Conservation (phyloP, 2,888 invertebrate species). For the Trisateles emortualis region DNA sequence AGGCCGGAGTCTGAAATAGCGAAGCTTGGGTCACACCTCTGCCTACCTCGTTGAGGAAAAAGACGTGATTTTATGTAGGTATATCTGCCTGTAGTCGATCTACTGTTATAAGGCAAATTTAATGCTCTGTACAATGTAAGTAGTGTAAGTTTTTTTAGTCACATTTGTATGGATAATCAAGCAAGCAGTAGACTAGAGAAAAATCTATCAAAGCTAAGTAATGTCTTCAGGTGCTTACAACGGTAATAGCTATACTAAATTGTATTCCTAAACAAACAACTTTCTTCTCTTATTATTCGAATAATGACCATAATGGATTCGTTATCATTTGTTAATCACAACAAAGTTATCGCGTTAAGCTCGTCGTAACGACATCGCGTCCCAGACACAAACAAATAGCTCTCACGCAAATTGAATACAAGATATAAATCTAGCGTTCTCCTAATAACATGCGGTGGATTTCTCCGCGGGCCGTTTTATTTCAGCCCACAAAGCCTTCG, state of each 20-base stretch:
- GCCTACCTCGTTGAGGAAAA: too few species aligned
- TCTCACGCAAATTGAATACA: slow-evolving; percentile 83
- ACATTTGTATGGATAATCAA: too few species aligned
- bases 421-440: slow-evolving; percentile 81
- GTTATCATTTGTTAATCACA: slow-evolving; percentile 61
- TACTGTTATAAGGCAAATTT: too few species aligned
- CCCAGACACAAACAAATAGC: slow-evolving; percentile 71
- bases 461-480: slow-evolving; percentile 83
- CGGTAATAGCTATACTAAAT: slow-evolving; percentile 12
- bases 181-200: neutral
- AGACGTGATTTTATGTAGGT: too few species aligned
- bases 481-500: slow-evolving; percentile 80
- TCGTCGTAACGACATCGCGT: slow-evolving; percentile 52
- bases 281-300: slow-evolving; percentile 28
- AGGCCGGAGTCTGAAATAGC: too few species aligned
- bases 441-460: slow-evolving; percentile 81
- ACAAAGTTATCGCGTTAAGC: slow-evolving; percentile 59
- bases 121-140: too few species aligned
- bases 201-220: neutral
- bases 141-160: too few species aligned
- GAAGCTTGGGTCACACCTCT: too few species aligned
- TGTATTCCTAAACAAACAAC: slow-evolving; percentile 16
- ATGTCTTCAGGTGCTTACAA: slow-evolving; percentile 1
- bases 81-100: too few species aligned
- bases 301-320: slow-evolving; percentile 41